Conservation (phyloP, 2,113 vertebrate species). For the western clawed frog (Xenopus tropicalis) region DNA sequence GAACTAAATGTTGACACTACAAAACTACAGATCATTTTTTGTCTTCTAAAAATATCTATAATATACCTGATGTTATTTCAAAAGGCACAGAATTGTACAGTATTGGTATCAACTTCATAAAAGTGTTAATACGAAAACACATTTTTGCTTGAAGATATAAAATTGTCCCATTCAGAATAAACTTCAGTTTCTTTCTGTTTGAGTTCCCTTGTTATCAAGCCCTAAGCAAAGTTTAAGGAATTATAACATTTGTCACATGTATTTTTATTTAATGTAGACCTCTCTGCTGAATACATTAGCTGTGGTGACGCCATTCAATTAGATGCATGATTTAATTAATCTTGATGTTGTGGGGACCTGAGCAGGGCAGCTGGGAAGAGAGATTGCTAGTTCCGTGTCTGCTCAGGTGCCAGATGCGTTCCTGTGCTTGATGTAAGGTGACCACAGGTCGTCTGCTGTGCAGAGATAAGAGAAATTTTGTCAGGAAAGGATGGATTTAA, state of each 20-base stretch:
- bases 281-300: not conserved
- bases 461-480: constrained; percentile 37
- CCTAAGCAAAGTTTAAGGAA: no score
- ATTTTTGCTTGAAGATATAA: no score
- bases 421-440: constrained; percentile 36
- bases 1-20: no score
- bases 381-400: constrained; percentile 14
- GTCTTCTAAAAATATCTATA: no score
- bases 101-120: no score
- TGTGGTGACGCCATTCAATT: constrained; percentile 6
- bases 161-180: no score
- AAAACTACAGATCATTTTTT: no score
- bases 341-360: not conserved
- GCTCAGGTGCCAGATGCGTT: constrained; percentile 19
- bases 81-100: no score
- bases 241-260: not conserved
- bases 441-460: constrained; percentile 38
- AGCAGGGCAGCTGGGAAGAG: not conserved
- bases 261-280: not conserved
- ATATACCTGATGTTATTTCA: no score
- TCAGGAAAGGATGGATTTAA: constrained; percentile 40
- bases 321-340: constrained; percentile 4
- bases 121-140: no score
- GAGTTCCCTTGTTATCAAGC: no score
- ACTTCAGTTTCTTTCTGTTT: no score